Evolutionary conservation across 2,888 invertebrate genomes (phyloP).

Genomic region (Dryadula phaetusa): DNA sequence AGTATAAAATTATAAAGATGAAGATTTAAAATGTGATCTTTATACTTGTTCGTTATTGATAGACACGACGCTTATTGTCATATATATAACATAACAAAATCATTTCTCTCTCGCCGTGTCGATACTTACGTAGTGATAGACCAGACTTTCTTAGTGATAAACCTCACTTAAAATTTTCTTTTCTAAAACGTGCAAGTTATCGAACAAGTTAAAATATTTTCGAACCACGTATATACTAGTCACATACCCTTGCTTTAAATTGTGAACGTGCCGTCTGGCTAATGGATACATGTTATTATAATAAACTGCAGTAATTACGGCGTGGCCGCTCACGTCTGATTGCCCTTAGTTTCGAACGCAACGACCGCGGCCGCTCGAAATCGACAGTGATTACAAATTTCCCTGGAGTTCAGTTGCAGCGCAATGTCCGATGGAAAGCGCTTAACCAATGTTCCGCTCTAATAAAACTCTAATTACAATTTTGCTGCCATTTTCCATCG

Average conservation of each 20-base stretch:
- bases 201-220: conserved; percentile 54
- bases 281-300: conserved; percentile 51
- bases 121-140: too few relatives aligned
- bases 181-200: conserved; percentile 55
- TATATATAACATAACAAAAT: too few relatives aligned
- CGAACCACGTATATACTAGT: conserved; percentile 44
- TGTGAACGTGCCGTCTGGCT: conserved; percentile 31
- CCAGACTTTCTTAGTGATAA: conserved; percentile 57
- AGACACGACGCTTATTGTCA: too few relatives aligned
- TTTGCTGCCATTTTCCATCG: conserved; percentile 76
- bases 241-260: conserved; percentile 24
- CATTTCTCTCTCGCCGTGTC: too few relatives aligned
- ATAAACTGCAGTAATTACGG: conserved; percentile 53
- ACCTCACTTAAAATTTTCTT: conserved; percentile 54
- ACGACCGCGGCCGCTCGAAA: conserved; percentile 75
- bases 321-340: conserved; percentile 54
- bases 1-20: too few relatives aligned
- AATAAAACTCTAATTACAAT: conserved; percentile 82
- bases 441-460: conserved; percentile 84
- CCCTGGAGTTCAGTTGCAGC: conserved; percentile 78
- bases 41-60: too few relatives aligned
- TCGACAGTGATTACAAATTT: conserved; percentile 84
- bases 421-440: conserved; percentile 84
- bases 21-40: too few relatives aligned
- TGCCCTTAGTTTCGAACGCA: conserved; percentile 68